These are phyloP conservation scores for Stylophora pistillata DNA, from an alignment of 64 coral and sea anemone genomes.

Conservation along the genomic window DNA sequence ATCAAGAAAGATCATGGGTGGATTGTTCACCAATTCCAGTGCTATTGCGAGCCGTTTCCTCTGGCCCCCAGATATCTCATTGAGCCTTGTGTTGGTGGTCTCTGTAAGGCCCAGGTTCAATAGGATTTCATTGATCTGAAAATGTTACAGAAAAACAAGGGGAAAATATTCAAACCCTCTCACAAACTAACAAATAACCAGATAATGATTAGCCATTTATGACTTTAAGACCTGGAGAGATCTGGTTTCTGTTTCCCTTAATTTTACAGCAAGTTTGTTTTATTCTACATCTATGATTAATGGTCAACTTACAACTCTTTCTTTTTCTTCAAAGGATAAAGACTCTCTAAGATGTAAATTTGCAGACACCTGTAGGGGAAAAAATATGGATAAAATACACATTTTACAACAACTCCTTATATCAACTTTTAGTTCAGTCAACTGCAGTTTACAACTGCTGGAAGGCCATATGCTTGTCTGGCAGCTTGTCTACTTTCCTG, in stretches of 20 bases:
- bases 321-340: constrained; percentile 77
- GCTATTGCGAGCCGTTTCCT: constrained; percentile 94
- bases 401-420: too few species aligned
- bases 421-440: neutral
- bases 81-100: constrained; percentile 74
- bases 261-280: too few species aligned
- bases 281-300: neutral
- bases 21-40: constrained; percentile 95
- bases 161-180: neutral
- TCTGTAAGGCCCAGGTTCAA: constrained; percentile 86
- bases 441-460: neutral
- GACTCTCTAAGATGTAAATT: constrained; percentile 83
- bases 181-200: neutral
- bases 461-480: neutral
- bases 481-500: neutral
- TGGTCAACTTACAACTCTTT: constrained; percentile 62
- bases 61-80: constrained; percentile 95
- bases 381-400: neutral
- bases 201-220: neutral
- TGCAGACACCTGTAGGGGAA: constrained; percentile 71
- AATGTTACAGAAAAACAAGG: neutral
- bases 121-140: constrained; percentile 91
- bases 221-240: neutral
- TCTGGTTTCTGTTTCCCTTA: neutral
- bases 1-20: constrained; percentile 92